A percentile compares a stretch with the other conserved stretches of the same genome.
Evolutionary conservation across 2,888 invertebrate species (phyloP).

Genomic region (Apotomis capreana): DNA sequence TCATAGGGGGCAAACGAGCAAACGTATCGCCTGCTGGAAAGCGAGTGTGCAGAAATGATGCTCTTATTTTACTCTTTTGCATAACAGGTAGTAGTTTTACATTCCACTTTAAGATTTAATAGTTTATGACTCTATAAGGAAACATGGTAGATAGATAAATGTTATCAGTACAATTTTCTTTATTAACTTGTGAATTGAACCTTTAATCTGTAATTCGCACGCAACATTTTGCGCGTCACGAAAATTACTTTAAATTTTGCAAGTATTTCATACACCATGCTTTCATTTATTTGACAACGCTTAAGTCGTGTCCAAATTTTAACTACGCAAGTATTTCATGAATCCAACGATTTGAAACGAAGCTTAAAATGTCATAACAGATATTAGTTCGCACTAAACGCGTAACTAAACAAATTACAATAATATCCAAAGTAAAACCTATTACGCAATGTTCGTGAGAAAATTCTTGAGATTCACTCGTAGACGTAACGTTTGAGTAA

Average conservation of each 20-base stretch:
- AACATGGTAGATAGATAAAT: background rate
- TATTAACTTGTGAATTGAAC: constrained; percentile 3
- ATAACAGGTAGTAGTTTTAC: constrained; percentile 10
- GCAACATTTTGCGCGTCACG: constrained; percentile 22
- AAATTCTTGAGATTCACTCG: constrained; percentile 53
- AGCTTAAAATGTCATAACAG: constrained; percentile 33
- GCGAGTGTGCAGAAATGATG: background rate
- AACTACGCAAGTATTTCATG: constrained; percentile 36
- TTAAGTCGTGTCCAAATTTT: constrained; percentile 31
- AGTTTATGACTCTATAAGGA: background rate
- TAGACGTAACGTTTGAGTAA: constrained; percentile 54
- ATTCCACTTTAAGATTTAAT: constrained; percentile 1
- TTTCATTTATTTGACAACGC: constrained; percentile 16
- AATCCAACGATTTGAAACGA: constrained; percentile 8
- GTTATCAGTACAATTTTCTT: background rate
- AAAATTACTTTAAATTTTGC: constrained; percentile 2
- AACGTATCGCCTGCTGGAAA: no score
- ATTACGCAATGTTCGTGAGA: constrained; percentile 64
- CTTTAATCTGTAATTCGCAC: constrained; percentile 12
- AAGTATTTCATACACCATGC: constrained; percentile 8
- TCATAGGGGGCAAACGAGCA: no score
- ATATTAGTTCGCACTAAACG: constrained; percentile 37
- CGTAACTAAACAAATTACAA: constrained; percentile 44
- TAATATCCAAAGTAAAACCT: constrained; percentile 39
- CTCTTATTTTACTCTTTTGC: constrained; percentile 1